A percentile compares a stretch with the other conserved stretches of the same genome.
These are phyloP conservation scores for Helogale parvula DNA, from an alignment of 2,113 vertebrate genomes.

Conservation along the genomic window DNA sequence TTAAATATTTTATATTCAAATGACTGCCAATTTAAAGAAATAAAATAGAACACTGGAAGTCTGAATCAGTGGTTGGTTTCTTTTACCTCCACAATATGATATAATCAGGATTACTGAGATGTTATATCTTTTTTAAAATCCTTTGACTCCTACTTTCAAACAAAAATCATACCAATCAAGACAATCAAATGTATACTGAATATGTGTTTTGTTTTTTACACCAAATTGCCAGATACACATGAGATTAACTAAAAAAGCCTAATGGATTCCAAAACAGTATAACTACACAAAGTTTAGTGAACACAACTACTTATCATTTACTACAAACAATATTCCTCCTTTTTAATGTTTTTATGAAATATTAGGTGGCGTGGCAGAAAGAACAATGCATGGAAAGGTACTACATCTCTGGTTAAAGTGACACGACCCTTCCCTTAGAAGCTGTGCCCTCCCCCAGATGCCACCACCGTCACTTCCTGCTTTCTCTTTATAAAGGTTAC, in stretches of 20 bases:
- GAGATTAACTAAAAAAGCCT: background rate
- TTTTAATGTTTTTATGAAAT: slow-evolving; percentile 28
- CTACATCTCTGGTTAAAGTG: background rate
- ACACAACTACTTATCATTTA: background rate
- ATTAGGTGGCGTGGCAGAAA: background rate
- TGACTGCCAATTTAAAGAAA: slow-evolving; percentile 14
- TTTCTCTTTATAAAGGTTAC: background rate
- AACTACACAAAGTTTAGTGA: background rate
- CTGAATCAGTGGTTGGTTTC: background rate
- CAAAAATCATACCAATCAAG: slow-evolving; percentile 17
- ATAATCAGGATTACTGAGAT: background rate
- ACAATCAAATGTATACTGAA: background rate
- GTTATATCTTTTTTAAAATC: background rate
- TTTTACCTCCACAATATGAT: background rate
- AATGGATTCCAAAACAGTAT: background rate
- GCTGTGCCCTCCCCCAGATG: background rate
- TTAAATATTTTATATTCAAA: slow-evolving; percentile 30
- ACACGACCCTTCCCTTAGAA: background rate
- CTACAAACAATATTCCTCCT: background rate
- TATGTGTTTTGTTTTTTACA: background rate
- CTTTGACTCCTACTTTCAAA: slow-evolving; percentile 28
- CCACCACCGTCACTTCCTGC: background rate
- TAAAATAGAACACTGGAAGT: slow-evolving; percentile 24
- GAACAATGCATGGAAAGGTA: background rate
- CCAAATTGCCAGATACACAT: background rate